Base-by-base conservation (phyloP, 2,888 invertebrate genomes). In the Cactoblastis cactorum region DNA sequence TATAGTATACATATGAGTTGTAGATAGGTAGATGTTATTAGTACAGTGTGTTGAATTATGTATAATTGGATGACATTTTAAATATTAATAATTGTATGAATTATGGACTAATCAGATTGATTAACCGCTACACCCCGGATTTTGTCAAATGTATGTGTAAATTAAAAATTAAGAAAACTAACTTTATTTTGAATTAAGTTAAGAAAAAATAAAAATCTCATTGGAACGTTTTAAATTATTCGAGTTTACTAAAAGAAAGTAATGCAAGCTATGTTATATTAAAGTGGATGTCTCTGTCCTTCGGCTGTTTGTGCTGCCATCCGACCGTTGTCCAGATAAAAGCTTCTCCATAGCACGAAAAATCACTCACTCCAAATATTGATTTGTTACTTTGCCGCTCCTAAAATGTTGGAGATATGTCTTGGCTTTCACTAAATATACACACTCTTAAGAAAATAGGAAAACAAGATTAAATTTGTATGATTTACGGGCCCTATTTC, bases 291-390 rank as follows among this genome's bases (percentile, higher is more conserved):
- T 83, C 76, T 78, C 77, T 77, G 80, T 83, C 79, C 72, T 77
- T 74, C 73, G 77, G 74, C 79, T 86, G 83, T 87, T 84, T 87
- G 85, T 83, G 79, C 76, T 80, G 76, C 77, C 72, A 79, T 76
- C 78, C 80, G 82, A 80, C 86, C 86, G 85, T 80, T 88, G 88
- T 89, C 88, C 89, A 88, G 88, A 87, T 88, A 89, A 89, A 89
- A 89, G 89, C 85, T 89, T 84, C 86, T 86, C 79, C 75, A 80
- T 85, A 86, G 89, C 89, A 89, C 87, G 88, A 88, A 87, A 89
- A 88, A 89, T 88, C 89, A 89, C 89, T 89, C 86, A 87, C 84
- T 74, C 83, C 82, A 87, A 86, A 88, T 89, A 89, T 89, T 88
- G 88, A 89, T 89, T 87, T 88, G 88, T 87, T 86, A 85, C 87